Evolutionary conservation across 64 coral and sea anemone genomes (phyloP), one percentile per base, ranked within the genome.

Genomic region (Pachyseris speciosa): DNA sequence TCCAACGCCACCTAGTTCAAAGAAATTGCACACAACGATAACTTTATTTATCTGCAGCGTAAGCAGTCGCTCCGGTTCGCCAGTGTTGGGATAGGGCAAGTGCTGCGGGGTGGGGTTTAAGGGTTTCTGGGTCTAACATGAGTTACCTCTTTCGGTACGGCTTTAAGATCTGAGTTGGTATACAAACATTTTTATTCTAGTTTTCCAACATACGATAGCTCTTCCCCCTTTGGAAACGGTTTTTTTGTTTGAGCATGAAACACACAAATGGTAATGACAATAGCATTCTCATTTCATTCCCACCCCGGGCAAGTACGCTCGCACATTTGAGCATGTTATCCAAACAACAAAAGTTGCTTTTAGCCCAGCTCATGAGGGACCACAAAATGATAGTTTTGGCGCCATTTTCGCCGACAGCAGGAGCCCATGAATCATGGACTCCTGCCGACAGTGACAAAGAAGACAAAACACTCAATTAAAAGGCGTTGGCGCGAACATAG

Each of bases 81-180:
- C 64, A 8, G 64, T 33, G 29, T 67, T 32, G 64, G 64, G 64
- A 32, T 32, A 67, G 28, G 64, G 31, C 8, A 32, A 33, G 26
- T 67, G 64, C 31, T 27, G 8, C 64, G 16, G 64, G 28, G 28
- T 67, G 64, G 64, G 64, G 64, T 29, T 67, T 67, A n/a, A 32
- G 64, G 64, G 25, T 67, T 67, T 67, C 64, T 12, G 25, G 26
- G 31, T 30, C 64, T 67, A 32, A 67, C 16, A 67, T 67, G 64
- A 67, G 4, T 25, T 67, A 5, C 64, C 64, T 67, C 27, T 67
- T 67, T 33, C 64, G 64, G 7, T 32, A 67, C 28, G 64, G 64
- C 26, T 67, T 67, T 67, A 67, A 33, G 64, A 67, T 9, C 64
- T 67, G 64, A 67, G 64, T 67, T 67, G 64, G 64, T 67, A 32